Conservation (phyloP, 2,797 vertebrate species). For the Hippocampus kuda region DNA sequence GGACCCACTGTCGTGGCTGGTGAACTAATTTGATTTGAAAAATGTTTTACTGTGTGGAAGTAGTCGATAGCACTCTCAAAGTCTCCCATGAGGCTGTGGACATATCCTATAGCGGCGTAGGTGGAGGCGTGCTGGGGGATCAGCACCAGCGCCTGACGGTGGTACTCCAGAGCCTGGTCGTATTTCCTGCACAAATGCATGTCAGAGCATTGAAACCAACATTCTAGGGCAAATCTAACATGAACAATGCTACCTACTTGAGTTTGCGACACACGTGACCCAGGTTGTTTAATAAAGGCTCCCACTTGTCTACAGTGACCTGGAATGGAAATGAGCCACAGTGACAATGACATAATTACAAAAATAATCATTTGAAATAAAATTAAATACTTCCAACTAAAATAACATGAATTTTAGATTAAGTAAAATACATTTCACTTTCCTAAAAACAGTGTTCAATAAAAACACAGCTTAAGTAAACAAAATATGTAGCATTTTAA, state of each 20-base stretch:
- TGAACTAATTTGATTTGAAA: not conserved
- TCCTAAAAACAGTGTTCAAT: not conserved
- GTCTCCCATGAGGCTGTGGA: slow-evolving; percentile 96
- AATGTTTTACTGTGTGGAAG: slow-evolving; percentile 82
- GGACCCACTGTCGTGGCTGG: not conserved
- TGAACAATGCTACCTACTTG: slow-evolving; percentile 74
- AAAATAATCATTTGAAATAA: too few relatives aligned
- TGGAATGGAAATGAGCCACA: slow-evolving; percentile 51
- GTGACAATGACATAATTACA: too few relatives aligned
- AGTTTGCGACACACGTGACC: slow-evolving; percentile 97
- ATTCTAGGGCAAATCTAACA: not conserved
- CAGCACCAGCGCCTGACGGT: slow-evolving; percentile 90
- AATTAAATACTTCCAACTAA: not conserved
- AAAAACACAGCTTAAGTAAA: not conserved
- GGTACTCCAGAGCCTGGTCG: slow-evolving; percentile 93
- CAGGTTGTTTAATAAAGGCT: slow-evolving; percentile 92
- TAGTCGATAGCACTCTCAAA: slow-evolving; percentile 98
- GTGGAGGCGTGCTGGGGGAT: slow-evolving; percentile 98
- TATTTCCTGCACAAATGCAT: slow-evolving; percentile 75
- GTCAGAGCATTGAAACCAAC: not conserved
- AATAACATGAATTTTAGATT: too few relatives aligned
- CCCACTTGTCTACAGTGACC: slow-evolving; percentile 97
- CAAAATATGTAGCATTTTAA: not conserved
- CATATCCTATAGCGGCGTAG: slow-evolving; percentile 93
- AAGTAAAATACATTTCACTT: too few relatives aligned